Evolutionary conservation across 2,888 invertebrate species (phyloP), one percentile per base, ranked within the genome.

Genomic region (Tetranychus piercei): DNA sequence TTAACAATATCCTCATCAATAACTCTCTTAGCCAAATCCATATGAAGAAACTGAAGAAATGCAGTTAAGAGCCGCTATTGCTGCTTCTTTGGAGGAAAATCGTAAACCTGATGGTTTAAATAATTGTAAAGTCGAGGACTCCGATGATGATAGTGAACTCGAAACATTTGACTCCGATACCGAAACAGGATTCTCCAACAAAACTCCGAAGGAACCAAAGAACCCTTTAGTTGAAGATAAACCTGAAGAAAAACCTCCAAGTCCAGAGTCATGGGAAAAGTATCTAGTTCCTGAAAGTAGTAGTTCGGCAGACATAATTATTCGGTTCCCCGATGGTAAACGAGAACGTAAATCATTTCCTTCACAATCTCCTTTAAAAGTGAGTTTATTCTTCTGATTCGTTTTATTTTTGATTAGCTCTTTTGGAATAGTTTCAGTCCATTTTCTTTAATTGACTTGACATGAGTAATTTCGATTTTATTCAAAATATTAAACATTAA

Each of bases 21-120:
- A 34, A 34, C 5, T 34, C 34, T 34, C 34, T 55, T 55, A 55
- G 55, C 55, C 55, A 55, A 70, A 45, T 44, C 55, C 72, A n/a
- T 74, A 72, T 67, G 77, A 79, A 44, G 76, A 78, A 69, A 82
- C 81, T 77, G 85, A 85, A 79, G 83, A 84, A 74, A 81, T 81
- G 75, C 85, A 85, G 77, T 77, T 85, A 34, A 80, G 83, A 79
- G 83, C 83, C 70, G 85, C 85, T 20, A 83, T 85, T 70, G 79
- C 80, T 76, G 84, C 84, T 5, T 85, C 85, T 1, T 78, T 84
- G 7, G 77, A 79, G 69, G 80, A 81, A 66, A 77, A 64, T 64
- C 55, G 34, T 64, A 64, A 73, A 20, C n/a, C n/a, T 18, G 44
- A 23, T 45, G 18, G 72, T 20, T 5, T 4, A 73, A 34, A 76